Evolutionary conservation across 1,140 invertebrate genomes (phyloP).

Genomic region (Drosophila tani): DNA sequence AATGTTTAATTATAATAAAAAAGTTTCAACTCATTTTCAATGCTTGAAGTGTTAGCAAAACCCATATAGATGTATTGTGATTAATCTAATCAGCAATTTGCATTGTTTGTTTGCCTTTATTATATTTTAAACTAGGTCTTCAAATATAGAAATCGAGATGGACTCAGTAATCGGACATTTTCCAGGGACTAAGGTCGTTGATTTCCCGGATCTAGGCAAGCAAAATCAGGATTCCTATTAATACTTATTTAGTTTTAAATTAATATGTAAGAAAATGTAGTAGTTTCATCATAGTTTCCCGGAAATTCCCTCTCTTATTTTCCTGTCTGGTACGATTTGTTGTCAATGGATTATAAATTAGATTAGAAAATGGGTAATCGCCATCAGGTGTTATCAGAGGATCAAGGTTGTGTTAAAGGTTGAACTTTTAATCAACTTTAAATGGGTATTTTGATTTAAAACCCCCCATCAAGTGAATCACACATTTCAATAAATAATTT

Average conservation of each 20-base stretch:
- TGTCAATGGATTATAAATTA: constrained; percentile 22
- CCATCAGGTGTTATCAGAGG: constrained; percentile 17
- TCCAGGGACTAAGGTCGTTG: constrained; percentile 2
- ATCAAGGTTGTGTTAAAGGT: constrained; percentile 28
- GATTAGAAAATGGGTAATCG: constrained; percentile 6
- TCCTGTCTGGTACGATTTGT: background rate
- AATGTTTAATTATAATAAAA: constrained; percentile 16
- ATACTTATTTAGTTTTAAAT: too few relatives aligned
- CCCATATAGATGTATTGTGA: constrained; percentile 34
- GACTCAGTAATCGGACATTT: constrained; percentile 7
- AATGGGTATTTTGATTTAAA: background rate
- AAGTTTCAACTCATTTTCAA: constrained; percentile 6
- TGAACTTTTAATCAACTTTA: background rate
- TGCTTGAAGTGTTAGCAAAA: constrained; percentile 27
- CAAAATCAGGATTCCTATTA: too few relatives aligned
- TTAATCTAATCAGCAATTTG: constrained; percentile 57
- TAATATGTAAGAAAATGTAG: background rate
- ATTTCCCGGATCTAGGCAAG: background rate
- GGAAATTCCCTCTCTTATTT: constrained; percentile 6
- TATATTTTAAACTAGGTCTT: constrained; percentile 61
- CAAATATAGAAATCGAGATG: constrained; percentile 47
- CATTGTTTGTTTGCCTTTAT: constrained; percentile 58
- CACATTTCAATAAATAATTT: background rate
- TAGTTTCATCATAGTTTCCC: background rate
- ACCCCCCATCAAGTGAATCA: background rate